phyloP scores from a whole-genome alignment of 2,113 vertebrate genomes.

The Parus major region DNA sequence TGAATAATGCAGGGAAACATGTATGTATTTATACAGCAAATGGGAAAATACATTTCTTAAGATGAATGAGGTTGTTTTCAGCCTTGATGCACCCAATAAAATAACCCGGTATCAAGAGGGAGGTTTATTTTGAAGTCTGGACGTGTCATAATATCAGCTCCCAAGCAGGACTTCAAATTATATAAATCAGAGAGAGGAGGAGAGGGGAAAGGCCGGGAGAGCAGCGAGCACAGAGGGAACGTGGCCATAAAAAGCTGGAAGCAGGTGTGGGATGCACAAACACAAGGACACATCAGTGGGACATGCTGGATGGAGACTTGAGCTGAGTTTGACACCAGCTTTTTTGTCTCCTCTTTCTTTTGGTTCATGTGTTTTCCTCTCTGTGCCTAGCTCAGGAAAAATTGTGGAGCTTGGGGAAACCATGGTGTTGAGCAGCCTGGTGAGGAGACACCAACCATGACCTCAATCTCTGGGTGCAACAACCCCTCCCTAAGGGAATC shows the following conservation, averaged over 20 bases:
- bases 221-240: not conserved
- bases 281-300: not conserved
- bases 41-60: constrained; percentile 73
- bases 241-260: not conserved
- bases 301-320: not conserved
- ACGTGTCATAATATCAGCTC: constrained; percentile 64
- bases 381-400: not conserved
- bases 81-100: constrained; percentile 68
- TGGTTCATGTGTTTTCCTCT: not conserved
- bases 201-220: constrained; percentile 58
- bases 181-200: constrained; percentile 57
- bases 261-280: not conserved
- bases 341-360: not conserved
- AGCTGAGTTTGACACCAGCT: not conserved
- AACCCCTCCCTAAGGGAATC: not conserved
- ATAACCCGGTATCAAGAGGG: constrained; percentile 69
- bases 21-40: constrained; percentile 73
- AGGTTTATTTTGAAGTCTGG: constrained; percentile 75
- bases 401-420: not conserved
- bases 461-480: not conserved
- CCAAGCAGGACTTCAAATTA: constrained; percentile 61
- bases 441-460: not conserved
- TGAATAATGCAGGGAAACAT: constrained; percentile 69
- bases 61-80: constrained; percentile 73
- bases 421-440: accelerated